Base-by-base conservation (phyloP, 2,888 invertebrate species). In the Stictocephala bisonia region DNA sequence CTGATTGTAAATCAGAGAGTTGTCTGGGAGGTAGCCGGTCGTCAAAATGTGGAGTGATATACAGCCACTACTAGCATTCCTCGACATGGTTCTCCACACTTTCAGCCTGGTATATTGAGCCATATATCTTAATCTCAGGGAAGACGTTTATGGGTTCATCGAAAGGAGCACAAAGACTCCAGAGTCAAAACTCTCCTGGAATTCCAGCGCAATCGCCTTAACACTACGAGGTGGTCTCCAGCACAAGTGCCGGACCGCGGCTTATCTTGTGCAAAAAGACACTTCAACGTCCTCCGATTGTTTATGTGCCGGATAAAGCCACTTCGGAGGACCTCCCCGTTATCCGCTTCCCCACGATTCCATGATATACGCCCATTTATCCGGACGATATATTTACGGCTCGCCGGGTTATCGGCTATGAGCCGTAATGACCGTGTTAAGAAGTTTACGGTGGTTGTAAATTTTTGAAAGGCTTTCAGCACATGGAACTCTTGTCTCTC, bases 381-480 rank as follows among this genome's bases (percentile, higher is more conserved):
- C 60, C 40, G 60, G 9, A 51, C 40, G 60, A 60, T 60, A 13
- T 60, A 60, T 60, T 60, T 60, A 60, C 40, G 31, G 60, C 60
- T 13, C 18, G 35, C 15, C 35, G 60, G 35, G 20, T 60, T 60
- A 60, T 60, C 60, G 60, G 18, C 18, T 40, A n/a, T 60, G 40
- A 35, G 60, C 60, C 13, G 60, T 60, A 60, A 60, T 35, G 60
- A 60, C 60, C 60, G 60, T 60, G 60, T 60, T 60, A 60, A 60
- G 60, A 35, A 60, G 31, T 60, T 60, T 60, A 60, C 60, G 40
- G 22, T 40, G 60, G 40, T 13, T 60, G 9, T 60, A 60, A 60
- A 60, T 60, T 60, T 60, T 60, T 60, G 60, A 60, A 60, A 60
- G 60, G 20, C 60, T 60, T 60, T 60, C 60, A 60, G 29, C 56